Conservation (phyloP, 2,888 invertebrate species). For the Apantesis nais region DNA sequence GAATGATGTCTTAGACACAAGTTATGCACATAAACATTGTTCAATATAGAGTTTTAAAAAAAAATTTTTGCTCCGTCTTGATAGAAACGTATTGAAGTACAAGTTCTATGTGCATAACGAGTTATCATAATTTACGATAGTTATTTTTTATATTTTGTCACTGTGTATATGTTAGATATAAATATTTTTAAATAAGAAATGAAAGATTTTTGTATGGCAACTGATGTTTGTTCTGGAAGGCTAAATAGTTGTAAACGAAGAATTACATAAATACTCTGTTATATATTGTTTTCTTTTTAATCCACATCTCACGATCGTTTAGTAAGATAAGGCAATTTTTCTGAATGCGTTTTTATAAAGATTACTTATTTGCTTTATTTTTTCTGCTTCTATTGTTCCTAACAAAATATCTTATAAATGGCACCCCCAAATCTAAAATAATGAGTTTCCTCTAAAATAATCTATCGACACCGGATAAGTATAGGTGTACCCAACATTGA, state of each 20-base stretch:
- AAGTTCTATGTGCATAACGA: constrained; percentile 33
- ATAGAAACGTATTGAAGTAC: constrained; percentile 15
- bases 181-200: constrained; percentile 30
- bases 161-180: constrained; percentile 36
- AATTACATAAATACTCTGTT: constrained; percentile 69
- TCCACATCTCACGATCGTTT: neutral
- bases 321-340: neutral
- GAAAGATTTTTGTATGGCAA: constrained; percentile 22
- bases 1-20: constrained; percentile 39
- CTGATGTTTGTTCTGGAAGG: constrained; percentile 67
- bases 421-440: no score
- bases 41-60: neutral
- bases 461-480: no score
- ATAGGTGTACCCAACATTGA: no score
- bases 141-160: constrained; percentile 43
- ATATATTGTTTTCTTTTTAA: constrained; percentile 41
- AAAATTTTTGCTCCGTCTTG: constrained; percentile 13
- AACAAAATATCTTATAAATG: no score
- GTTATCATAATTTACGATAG: constrained; percentile 22
- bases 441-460: no score
- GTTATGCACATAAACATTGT: constrained; percentile 16
- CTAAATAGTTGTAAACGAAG: constrained; percentile 63
- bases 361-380: neutral
- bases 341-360: neutral
- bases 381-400: no score